Base-by-base conservation (phyloP, 2,113 vertebrate genomes). In the Laterallus jamaicensis region DNA sequence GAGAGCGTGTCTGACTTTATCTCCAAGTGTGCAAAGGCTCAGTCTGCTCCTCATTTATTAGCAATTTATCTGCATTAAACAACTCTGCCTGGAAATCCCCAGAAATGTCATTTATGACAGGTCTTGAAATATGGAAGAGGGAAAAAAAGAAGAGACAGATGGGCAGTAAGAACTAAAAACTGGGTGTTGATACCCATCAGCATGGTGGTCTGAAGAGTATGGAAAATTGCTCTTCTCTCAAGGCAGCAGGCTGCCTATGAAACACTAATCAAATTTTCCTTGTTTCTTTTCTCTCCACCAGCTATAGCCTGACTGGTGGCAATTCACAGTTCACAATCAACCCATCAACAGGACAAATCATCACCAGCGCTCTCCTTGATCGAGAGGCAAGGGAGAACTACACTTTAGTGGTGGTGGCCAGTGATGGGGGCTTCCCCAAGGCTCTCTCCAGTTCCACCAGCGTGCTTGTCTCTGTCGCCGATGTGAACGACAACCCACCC, bases 401-500 rank as follows among this genome's bases (percentile, higher is more conserved):
- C 89, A 99, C 99, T 37, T 98, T 99, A 95, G 96, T 99, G 47
- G 98, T 99, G n/a, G 98, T 99, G 89, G 98, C 98, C 1, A 98
- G 98, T 0, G 99, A 99, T 0, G 96, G 98, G 11, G 99, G 99
- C 18, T 97, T 97, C 59, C 99, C 99, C 2, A 93, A 94, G 59
- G 96, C 98, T 20, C 96, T 99, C 49, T 99, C 99, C 97, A 99
- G 99, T 96, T 99, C 99, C 2, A 94, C 99, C 92, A 99, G 98
- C 1, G 99, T 99, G 79, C 98, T 99, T 0, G 98, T 99, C 71
- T 97, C 98, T 0, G 98, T 99, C 66, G 86, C 98, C 0, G 99
- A 99, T 67, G 98, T 99, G 92, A 99, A 99, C 9, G 99, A 99
- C 95, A 99, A 99, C 92, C 99, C 99, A 0, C 99, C 99, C 12